Evolutionary conservation across 1,140 invertebrate genomes (phyloP).

Genomic region (Caenorhabditis inopinata): DNA sequence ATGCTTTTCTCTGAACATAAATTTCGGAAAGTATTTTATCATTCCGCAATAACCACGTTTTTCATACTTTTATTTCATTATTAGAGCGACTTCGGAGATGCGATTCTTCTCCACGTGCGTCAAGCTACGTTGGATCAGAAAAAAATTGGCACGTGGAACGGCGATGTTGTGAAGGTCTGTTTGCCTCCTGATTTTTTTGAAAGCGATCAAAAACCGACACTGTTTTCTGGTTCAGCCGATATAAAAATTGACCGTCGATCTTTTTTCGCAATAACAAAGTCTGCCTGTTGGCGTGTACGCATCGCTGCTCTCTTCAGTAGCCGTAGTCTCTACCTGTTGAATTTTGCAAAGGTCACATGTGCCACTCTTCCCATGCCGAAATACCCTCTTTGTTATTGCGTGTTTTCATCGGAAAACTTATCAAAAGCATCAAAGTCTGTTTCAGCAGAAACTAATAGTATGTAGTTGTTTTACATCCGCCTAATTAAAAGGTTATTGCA

Average conservation of each 20-base stretch:
- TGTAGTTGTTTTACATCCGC: too few relatives aligned
- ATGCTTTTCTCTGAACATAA: too few relatives aligned
- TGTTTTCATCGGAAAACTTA: background rate
- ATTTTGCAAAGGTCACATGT: conserved; percentile 31
- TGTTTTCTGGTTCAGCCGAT: conserved; percentile 10
- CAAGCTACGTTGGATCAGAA: conserved; percentile 6
- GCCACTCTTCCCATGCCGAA: background rate
- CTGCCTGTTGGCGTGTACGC: background rate
- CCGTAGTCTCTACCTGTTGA: background rate
- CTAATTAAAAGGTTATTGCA: too few relatives aligned
- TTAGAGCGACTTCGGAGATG: conserved; percentile 20
- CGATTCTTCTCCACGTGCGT: conserved; percentile 20
- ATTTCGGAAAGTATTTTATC: too few relatives aligned
- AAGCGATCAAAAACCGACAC: background rate
- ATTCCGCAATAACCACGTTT: too few relatives aligned
- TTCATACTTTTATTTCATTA: too few relatives aligned
- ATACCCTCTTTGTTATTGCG: conserved; percentile 17
- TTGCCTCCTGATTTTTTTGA: background rate
- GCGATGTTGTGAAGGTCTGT: conserved; percentile 18
- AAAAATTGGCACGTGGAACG: conserved; percentile 27
- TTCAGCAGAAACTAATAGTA: too few relatives aligned
- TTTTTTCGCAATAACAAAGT: conserved; percentile 30
- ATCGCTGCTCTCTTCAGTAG: background rate
- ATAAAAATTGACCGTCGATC: conserved; percentile 27
- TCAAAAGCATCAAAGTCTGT: background rate